Percentiles rank a stretch among this genome's conserved stretches.
Evolutionary conservation across 2,113 vertebrate genomes (phyloP).

Genomic region (Phalacrocorax pelagicus): DNA sequence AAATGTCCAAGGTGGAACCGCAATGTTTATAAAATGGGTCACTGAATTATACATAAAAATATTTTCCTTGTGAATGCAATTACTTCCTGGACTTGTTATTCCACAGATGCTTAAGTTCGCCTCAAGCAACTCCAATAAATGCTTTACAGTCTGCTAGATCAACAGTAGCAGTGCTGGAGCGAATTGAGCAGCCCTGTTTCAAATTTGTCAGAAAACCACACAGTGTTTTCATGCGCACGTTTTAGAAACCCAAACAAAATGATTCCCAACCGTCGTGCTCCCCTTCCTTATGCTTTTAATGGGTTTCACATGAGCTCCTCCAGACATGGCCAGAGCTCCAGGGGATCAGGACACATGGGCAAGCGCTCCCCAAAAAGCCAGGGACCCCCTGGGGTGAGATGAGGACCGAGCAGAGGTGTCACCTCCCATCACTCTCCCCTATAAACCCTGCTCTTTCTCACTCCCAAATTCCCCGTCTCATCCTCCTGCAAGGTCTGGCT

Average conservation of each 20-base stretch:
- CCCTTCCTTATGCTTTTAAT: background rate
- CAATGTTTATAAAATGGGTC: conserved; percentile 64
- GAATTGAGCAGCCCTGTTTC: conserved; percentile 26
- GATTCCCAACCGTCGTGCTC: conserved; percentile 5
- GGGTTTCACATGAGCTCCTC: background rate
- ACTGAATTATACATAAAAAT: conserved; percentile 64
- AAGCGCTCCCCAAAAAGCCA: background rate
- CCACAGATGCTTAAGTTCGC: conserved; percentile 26
- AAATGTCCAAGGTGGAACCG: conserved; percentile 28
- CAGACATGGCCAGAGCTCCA: background rate
- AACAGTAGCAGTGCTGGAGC: conserved; percentile 49
- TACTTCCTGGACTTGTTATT: conserved; percentile 61
- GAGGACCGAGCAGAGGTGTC: background rate
- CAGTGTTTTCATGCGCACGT: background rate
- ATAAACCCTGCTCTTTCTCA: background rate
- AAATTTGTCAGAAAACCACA: conserved; percentile 56
- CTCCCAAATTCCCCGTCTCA: background rate
- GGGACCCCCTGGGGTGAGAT: background rate
- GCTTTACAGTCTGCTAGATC: conserved; percentile 46
- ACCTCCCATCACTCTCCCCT: background rate
- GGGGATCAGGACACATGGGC: background rate
- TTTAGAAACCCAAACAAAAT: conserved; percentile 37
- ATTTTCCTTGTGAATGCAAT: conserved; percentile 61
- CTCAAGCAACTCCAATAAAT: conserved; percentile 36
- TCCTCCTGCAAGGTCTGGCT: background rate